These are phyloP conservation scores for Stomatorhinus walkeri DNA, from an alignment of 2,797 vertebrate genomes.

Conservation along the genomic window DNA sequence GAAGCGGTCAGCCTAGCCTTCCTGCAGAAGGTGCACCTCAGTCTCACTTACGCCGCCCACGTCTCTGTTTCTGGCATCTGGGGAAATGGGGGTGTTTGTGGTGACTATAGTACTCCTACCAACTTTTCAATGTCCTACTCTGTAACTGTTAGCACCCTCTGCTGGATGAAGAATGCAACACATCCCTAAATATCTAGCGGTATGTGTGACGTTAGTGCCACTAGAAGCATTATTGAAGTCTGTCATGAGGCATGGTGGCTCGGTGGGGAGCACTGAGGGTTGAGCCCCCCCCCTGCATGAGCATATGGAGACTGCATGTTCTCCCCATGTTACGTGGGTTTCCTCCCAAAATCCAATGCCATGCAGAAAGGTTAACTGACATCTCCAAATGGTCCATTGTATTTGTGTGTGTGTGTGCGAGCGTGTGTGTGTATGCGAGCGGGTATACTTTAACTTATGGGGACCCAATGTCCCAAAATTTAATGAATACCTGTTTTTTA, in stretches of 20 bases:
- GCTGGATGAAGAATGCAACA: background rate
- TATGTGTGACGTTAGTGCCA: background rate
- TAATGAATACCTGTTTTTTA: too few relatives aligned
- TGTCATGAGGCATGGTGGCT: background rate
- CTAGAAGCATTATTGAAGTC: background rate
- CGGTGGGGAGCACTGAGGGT: background rate
- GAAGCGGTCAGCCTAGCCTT: conserved; percentile 77
- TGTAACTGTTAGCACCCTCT: conserved; percentile 10
- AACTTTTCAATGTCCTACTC: background rate
- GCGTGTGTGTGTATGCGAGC: too few relatives aligned
- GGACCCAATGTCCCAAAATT: too few relatives aligned
- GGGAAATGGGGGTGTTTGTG: background rate
- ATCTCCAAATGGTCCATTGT: background rate
- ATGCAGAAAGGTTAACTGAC: background rate
- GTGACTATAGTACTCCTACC: background rate
- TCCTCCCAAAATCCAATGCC: background rate
- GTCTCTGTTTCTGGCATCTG: background rate
- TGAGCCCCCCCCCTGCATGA: background rate
- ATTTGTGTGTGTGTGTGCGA: background rate
- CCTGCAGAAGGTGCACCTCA: background rate
- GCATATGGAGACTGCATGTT: background rate
- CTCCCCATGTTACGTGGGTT: background rate
- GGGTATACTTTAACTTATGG: too few relatives aligned
- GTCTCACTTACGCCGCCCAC: background rate
- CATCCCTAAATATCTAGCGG: background rate